phyloP scores from a whole-genome alignment of 2,113 vertebrate species.

The Columba livia region DNA sequence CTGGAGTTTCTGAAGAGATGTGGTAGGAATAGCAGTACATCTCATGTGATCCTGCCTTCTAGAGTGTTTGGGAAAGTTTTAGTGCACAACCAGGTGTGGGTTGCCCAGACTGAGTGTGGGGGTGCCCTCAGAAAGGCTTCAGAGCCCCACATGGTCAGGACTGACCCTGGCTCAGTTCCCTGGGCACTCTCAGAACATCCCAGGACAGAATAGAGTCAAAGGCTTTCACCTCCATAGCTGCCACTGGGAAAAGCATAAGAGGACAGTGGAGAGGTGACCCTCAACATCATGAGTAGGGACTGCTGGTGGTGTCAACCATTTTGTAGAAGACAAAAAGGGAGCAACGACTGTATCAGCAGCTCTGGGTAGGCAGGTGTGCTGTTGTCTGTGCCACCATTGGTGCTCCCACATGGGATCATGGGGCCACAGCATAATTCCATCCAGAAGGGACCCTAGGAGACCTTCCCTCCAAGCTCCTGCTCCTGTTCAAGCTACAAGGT shows the following conservation, averaged over 20 bases:
- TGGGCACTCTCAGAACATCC: neutral
- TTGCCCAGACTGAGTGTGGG: neutral
- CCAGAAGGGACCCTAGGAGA: neutral
- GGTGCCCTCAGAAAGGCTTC: neutral
- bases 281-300: neutral
- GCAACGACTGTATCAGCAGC: neutral
- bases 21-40: neutral
- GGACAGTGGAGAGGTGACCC: neutral
- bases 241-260: neutral
- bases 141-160: rapidly evolving
- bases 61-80: neutral
- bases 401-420: neutral
- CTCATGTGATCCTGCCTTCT: neutral
- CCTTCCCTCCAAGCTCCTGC: neutral
- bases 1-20: neutral
- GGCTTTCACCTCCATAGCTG: neutral
- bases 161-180: neutral
- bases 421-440: neutral
- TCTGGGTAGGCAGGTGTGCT: neutral
- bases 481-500: neutral
- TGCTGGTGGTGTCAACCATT: neutral
- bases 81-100: no score
- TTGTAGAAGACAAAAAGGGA: neutral
- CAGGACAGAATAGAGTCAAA: neutral
- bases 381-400: neutral